Percentiles rank a stretch among this genome's conserved stretches.
Evolutionary conservation across 2,797 vertebrate genomes (phyloP).

Genomic region (Sciurus vulgaris): DNA sequence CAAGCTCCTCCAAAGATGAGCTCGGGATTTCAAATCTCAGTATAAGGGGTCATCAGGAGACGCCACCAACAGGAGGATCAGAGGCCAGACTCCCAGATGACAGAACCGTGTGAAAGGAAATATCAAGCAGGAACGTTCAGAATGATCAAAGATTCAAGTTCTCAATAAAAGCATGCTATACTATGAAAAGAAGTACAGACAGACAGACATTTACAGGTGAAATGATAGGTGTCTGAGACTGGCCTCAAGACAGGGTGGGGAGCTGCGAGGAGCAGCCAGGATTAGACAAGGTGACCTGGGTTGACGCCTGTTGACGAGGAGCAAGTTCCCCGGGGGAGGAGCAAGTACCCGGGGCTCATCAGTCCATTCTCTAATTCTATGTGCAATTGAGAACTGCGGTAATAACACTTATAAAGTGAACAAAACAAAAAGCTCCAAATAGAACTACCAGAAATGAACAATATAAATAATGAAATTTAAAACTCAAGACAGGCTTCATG

Average conservation of each 20-base stretch:
- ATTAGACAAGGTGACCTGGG: too few species aligned
- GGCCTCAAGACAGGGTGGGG: background rate
- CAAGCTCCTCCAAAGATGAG: background rate
- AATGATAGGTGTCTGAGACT: background rate
- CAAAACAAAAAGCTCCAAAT: background rate
- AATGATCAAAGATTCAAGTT: background rate
- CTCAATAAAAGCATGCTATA: background rate
- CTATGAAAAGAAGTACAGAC: background rate
- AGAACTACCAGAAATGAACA: slow-evolving; percentile 16
- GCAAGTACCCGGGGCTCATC: too few species aligned
- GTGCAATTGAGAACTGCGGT: background rate
- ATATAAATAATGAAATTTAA: too few species aligned
- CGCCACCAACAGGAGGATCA: background rate
- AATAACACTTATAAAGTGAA: background rate
- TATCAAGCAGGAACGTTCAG: rapidly evolving
- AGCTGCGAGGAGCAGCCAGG: rapidly evolving
- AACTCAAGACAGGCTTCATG: too few species aligned
- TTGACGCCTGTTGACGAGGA: too few species aligned
- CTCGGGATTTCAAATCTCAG: background rate
- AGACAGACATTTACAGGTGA: background rate
- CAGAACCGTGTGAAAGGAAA: background rate
- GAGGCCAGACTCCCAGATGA: background rate
- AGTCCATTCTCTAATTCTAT: background rate
- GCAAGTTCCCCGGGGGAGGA: too few species aligned
- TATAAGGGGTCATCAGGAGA: background rate